Percentiles rank a stretch among this genome's conserved stretches.
phyloP scores from a whole-genome alignment of 2,113 vertebrate genomes.

The Mirounga angustirostris region DNA sequence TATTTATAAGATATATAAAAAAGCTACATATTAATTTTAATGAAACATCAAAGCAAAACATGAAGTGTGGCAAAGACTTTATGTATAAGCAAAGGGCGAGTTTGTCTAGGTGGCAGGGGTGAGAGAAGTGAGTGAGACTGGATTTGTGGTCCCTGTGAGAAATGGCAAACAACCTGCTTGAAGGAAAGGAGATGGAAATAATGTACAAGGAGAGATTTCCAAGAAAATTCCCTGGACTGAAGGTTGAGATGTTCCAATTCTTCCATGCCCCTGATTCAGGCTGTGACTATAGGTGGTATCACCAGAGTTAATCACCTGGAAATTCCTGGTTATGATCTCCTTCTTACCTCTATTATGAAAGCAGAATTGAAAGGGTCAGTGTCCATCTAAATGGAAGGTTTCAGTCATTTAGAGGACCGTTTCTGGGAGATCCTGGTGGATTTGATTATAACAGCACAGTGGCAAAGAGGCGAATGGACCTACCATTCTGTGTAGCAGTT shows the following conservation, averaged over 20 bases:
- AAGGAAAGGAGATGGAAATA: background rate
- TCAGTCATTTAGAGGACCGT: background rate
- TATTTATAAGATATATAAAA: conserved; percentile 56
- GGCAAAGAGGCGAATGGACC: background rate
- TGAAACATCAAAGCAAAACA: conserved; percentile 40
- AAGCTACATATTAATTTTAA: conserved; percentile 69
- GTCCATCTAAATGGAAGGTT: background rate
- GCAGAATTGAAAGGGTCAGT: background rate
- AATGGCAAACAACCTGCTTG: background rate
- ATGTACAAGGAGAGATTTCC: background rate
- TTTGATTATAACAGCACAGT: background rate
- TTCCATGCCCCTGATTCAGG: background rate
- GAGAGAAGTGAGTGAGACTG: background rate
- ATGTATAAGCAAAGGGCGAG: conserved; percentile 4
- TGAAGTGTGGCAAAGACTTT: conserved; percentile 33
- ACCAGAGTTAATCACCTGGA: background rate
- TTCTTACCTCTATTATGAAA: background rate
- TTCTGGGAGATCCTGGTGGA: background rate
- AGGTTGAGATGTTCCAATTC: background rate
- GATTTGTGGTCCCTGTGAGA: background rate
- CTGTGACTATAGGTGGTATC: background rate
- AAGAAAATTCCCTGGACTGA: background rate
- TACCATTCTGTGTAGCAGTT: background rate
- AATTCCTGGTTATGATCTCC: background rate
- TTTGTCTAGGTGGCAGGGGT: background rate